Evolutionary conservation across 2,113 vertebrate species (phyloP).

Genomic region (Arenaria interpres): DNA sequence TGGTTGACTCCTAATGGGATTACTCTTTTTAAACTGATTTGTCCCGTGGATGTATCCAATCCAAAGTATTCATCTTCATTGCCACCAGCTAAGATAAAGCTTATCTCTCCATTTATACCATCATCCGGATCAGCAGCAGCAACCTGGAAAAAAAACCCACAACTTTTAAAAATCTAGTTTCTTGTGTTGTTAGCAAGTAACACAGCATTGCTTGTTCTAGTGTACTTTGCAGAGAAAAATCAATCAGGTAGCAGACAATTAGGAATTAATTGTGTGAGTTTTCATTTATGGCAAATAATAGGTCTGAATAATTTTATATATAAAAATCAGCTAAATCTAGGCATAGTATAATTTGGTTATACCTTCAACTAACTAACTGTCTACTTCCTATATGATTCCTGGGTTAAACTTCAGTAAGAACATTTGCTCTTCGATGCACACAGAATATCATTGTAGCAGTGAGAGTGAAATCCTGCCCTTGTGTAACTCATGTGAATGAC

Average conservation of each 20-base stretch:
- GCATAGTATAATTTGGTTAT: neutral
- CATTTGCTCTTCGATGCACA: neutral
- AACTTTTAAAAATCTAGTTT: neutral
- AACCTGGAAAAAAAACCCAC: slow-evolving; percentile 56
- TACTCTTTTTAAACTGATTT: slow-evolving; percentile 65
- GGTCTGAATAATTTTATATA: neutral
- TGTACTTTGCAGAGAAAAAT: neutral
- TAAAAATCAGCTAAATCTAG: neutral
- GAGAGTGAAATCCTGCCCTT: neutral
- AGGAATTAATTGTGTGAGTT: neutral
- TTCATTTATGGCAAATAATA: neutral
- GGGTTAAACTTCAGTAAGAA: neutral
- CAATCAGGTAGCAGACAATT: neutral
- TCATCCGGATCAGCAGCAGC: slow-evolving; percentile 74
- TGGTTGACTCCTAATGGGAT: slow-evolving; percentile 65
- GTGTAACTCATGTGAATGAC: neutral
- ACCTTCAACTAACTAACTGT: neutral
- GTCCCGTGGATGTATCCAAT: slow-evolving; percentile 66
- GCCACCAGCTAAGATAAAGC: slow-evolving; percentile 73
- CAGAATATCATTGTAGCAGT: neutral
- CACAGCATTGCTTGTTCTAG: neutral
- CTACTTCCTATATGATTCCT: neutral
- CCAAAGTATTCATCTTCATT: slow-evolving; percentile 75
- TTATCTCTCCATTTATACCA: slow-evolving; percentile 74
- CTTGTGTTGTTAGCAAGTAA: neutral